Conservation (phyloP, 2,797 vertebrate genomes). For the Coendou prehensilis region DNA sequence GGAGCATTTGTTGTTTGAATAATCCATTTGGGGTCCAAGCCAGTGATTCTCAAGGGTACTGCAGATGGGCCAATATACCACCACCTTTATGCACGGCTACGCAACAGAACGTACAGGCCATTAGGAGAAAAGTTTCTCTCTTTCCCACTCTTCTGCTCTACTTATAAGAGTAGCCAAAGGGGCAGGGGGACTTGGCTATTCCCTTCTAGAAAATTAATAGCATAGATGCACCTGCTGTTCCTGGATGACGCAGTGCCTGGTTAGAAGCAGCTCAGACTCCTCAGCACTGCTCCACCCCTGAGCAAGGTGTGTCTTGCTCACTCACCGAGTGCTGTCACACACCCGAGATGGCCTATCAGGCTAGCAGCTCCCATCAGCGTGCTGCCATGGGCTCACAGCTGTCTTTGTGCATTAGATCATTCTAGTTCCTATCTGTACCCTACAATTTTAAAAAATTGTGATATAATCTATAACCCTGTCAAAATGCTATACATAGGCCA, state of each 20-base stretch:
- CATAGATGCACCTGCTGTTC: constrained; percentile 67
- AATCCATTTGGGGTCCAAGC: not conserved
- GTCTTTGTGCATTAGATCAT: constrained; percentile 88
- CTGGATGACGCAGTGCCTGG: constrained; percentile 54
- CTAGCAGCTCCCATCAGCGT: constrained; percentile 81
- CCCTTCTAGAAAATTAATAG: constrained; percentile 67
- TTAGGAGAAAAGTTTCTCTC: not conserved
- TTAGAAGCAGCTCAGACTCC: constrained; percentile 72
- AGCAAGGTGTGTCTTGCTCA: constrained; percentile 48
- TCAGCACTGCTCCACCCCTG: constrained; percentile 22
- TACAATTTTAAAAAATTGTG: constrained; percentile 36
- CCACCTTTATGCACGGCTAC: not conserved
- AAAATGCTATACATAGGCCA: constrained; percentile 82
- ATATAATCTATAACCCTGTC: constrained; percentile 84
- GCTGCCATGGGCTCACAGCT: constrained; percentile 85
- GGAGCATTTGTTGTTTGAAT: not conserved
- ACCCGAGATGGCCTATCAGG: constrained; percentile 84
- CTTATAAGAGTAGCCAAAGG: not conserved
- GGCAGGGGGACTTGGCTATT: not conserved
- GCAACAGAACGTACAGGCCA: not conserved
- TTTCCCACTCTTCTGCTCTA: not conserved
- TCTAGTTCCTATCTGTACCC: constrained; percentile 78
- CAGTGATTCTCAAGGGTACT: not conserved
- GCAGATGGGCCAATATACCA: not conserved
- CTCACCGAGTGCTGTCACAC: constrained; percentile 65